Evolutionary conservation across 2,113 vertebrate genomes (phyloP).

Genomic region (Ceyx melanurus): DNA sequence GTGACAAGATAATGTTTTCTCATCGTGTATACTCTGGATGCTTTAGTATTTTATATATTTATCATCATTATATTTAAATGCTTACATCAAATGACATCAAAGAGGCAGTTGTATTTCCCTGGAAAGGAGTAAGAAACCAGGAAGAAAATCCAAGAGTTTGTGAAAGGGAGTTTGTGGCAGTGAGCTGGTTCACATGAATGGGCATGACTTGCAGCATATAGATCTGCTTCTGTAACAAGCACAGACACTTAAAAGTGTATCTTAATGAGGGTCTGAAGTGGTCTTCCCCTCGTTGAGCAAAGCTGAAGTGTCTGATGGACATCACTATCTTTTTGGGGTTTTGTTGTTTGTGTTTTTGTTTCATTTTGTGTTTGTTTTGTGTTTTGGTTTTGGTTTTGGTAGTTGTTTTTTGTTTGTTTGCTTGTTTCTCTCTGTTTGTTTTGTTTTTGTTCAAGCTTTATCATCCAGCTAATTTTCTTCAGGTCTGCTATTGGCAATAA

Average conservation of each 20-base stretch:
- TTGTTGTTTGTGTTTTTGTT: too few relatives aligned
- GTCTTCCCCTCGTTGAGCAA: background rate
- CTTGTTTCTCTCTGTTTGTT: too few relatives aligned
- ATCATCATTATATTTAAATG: background rate
- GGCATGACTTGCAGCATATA: background rate
- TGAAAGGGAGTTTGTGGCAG: background rate
- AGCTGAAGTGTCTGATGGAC: background rate
- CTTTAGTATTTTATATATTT: background rate
- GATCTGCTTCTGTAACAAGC: background rate
- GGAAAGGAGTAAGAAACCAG: background rate
- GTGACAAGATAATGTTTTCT: background rate
- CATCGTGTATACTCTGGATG: background rate
- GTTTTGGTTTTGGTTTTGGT: too few relatives aligned
- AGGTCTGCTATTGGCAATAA: background rate
- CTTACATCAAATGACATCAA: background rate
- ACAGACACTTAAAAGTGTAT: background rate
- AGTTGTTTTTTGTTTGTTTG: too few relatives aligned
- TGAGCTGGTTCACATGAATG: background rate
- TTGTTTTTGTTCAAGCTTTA: background rate
- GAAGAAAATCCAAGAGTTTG: background rate
- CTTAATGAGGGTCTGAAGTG: background rate
- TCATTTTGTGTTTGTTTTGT: background rate
- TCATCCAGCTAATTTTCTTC: background rate
- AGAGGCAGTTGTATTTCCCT: background rate
- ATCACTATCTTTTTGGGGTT: background rate